phyloP scores from a whole-genome alignment of 2,113 vertebrate species.

The Macquaria ambigua region DNA sequence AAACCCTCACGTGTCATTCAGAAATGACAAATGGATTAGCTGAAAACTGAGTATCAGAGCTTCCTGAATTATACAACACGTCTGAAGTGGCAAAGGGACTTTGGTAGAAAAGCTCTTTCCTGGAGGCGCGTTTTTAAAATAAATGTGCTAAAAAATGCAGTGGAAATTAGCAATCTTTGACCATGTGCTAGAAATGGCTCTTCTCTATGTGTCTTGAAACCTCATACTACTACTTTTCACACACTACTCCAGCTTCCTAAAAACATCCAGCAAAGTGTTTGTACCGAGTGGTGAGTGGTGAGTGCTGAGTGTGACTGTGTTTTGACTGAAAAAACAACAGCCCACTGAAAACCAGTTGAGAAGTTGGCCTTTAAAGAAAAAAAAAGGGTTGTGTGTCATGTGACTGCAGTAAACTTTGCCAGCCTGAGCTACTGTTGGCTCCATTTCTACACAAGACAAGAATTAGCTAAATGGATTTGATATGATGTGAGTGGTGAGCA shows the following conservation, averaged over 20 bases:
- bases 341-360: background rate
- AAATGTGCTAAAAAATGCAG: slow-evolving; percentile 17
- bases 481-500: background rate
- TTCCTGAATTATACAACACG: background rate
- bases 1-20: slow-evolving; percentile 5
- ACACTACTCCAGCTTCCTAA: background rate
- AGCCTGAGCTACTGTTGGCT: background rate
- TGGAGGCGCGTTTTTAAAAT: background rate
- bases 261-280: slow-evolving; percentile 20
- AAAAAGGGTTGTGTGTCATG: background rate
- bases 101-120: slow-evolving; percentile 9
- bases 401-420: background rate
- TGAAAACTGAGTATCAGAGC: background rate
- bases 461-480: background rate
- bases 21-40: background rate
- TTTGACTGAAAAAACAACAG: background rate
- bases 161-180: slow-evolving; percentile 14
- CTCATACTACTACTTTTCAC: slow-evolving; percentile 21
- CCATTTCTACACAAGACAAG: background rate
- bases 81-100: background rate
- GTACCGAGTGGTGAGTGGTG: background rate
- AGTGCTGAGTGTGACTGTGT: slow-evolving; percentile 13
- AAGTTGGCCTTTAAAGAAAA: slow-evolving; percentile 25
- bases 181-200: background rate
- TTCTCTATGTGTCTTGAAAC: background rate